Percentiles rank a stretch among this genome's conserved stretches.
These are phyloP conservation scores for Tetheella fluctuosa DNA, from an alignment of 2,888 invertebrate species.

Conservation along the genomic window DNA sequence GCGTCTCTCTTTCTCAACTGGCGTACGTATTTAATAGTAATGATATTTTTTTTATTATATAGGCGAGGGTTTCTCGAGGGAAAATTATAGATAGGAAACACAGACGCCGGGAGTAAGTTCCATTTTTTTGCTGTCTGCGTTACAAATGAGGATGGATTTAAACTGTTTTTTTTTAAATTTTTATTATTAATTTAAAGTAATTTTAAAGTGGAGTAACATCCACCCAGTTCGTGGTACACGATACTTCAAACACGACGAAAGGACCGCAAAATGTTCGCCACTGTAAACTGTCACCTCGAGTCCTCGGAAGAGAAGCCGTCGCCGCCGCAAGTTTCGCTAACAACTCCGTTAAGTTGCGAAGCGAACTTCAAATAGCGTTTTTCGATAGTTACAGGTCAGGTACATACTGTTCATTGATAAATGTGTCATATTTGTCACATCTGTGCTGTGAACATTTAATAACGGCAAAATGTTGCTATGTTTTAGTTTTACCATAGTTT, in stretches of 20 bases:
- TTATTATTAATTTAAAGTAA: background rate
- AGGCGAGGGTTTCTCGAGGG: no score
- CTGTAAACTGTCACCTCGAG: conserved; percentile 58
- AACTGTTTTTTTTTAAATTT: no score
- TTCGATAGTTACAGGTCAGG: conserved; percentile 32
- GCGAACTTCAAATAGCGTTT: conserved; percentile 46
- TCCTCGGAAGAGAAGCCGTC: conserved; percentile 43
- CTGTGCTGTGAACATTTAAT: no score
- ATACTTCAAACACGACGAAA: conserved; percentile 31
- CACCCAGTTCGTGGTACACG: background rate
- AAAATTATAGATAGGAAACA: no score
- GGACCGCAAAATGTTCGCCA: conserved; percentile 57
- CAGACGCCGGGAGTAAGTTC: no score
- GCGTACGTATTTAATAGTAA: no score
- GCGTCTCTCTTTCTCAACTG: no score
- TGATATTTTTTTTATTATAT: no score
- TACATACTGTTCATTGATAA: conserved; percentile 1
- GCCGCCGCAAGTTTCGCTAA: conserved; percentile 62
- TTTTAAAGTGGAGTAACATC: conserved; percentile 34
- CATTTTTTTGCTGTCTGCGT: no score
- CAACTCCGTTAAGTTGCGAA: conserved; percentile 54
- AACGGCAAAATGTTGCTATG: no score
- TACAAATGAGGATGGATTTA: no score
- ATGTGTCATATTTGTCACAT: background rate
- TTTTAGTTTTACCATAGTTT: no score